Conservation (phyloP, 2,113 vertebrate genomes). For the Antidorcas marsupialis region DNA sequence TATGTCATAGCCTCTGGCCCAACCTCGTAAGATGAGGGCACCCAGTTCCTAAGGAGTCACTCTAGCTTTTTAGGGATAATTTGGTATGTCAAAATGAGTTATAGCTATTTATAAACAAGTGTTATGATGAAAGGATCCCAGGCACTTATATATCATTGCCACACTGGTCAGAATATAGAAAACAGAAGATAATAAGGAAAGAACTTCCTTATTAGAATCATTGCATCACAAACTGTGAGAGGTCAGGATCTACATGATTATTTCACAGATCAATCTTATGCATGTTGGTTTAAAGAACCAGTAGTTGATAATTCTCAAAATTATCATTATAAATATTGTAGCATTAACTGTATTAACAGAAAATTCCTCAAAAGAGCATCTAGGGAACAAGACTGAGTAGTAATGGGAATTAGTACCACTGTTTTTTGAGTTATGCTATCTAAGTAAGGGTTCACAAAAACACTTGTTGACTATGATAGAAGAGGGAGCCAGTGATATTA, state of each 20-base stretch:
- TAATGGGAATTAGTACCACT: background rate
- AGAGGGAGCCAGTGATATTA: background rate
- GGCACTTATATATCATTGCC: background rate
- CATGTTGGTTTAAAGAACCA: background rate
- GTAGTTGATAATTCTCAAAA: background rate
- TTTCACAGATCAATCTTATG: background rate
- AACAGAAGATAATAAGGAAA: background rate
- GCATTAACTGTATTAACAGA: background rate
- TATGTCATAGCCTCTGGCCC: background rate
- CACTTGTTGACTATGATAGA: background rate
- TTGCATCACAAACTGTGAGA: background rate
- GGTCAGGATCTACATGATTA: background rate
- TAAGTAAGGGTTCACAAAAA: background rate
- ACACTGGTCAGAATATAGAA: background rate
- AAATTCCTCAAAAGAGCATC: background rate
- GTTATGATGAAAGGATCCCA: background rate
- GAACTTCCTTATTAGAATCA: background rate
- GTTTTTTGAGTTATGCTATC: background rate
- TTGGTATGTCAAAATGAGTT: background rate
- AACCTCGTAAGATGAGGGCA: background rate
- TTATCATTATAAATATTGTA: background rate
- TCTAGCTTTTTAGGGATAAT: background rate
- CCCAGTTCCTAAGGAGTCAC: background rate
- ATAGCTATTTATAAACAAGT: background rate
- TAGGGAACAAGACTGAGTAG: background rate